Evolutionary conservation across 2,113 vertebrate species (phyloP), one percentile per base, ranked within the genome.

Genomic region (Ammodytes dubius): DNA sequence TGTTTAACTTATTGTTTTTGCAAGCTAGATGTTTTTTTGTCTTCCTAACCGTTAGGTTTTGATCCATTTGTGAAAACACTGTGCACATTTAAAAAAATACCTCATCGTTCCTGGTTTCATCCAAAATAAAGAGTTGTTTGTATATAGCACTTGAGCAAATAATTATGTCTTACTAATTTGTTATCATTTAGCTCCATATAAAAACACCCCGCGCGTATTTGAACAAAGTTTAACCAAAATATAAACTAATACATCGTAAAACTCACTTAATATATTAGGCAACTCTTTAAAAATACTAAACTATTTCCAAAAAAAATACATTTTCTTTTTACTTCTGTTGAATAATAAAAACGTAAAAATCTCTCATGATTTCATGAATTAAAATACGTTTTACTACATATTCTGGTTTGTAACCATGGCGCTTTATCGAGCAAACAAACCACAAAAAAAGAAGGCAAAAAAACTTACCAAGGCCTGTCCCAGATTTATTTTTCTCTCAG

Each of bases 61-160:
- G 47, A 77, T 70, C 82, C 80, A 87, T 92, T 89, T 91, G 87
- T 93, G 61, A 84, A 88, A 77, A 79, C 74, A 86, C 76, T 87
- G 91, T 97, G 95, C 96, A 96, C 96, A 93, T 94, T 71, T 72
- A 60, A 91, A 27, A 27, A 27, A 91, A 94, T 94, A 95, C 94
- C 93, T 95, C 94, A 78, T 89, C 70, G 59, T 89, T 84, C 49
- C 61, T 80, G 60, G 76, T 88, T 79, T 83, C 50, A 83, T 53
- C 54, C 10, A 80, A 80, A 90, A 91, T 80, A 92, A 92, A 92
- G 50, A 83, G 70, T 87, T 87, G 84, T 92, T 91, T 92, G 84
- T 88, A 80, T 88, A 80, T 80, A 79, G 76, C 65, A 76, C 54
- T 61, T 52, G 8, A 74, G 2, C 77, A 43, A 11, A 47, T 2